Conservation (phyloP, 2,888 invertebrate species). For the Campoletis raptor region DNA sequence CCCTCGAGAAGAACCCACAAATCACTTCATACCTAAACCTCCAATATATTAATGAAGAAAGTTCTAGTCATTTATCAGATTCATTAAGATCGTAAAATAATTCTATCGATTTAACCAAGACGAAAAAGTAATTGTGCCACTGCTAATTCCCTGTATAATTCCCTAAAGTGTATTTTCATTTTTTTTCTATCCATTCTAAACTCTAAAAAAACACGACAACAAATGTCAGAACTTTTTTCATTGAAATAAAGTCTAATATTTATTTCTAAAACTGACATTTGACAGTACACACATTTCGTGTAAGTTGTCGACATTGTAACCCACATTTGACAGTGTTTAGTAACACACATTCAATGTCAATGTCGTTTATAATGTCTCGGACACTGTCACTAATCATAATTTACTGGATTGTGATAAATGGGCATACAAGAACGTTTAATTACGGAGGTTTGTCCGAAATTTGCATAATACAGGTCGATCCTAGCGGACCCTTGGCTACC, state of each 20-base stretch:
- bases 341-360: not conserved
- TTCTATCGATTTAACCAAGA: not conserved
- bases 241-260: too few species aligned
- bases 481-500: conserved; percentile 95
- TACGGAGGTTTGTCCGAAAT: conserved; percentile 32
- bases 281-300: too few species aligned
- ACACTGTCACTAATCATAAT: not conserved
- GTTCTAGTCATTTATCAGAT: not conserved
- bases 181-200: not conserved
- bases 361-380: not conserved
- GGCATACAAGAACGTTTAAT: conserved; percentile 11
- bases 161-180: not conserved
- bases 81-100: not conserved
- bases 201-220: not conserved
- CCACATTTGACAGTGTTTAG: too few species aligned
- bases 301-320: too few species aligned
- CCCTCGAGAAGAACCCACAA: not conserved
- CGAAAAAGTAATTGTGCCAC: not conserved
- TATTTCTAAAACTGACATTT: too few species aligned
- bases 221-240: not conserved
- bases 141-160: not conserved
- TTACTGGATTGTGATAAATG: not conserved
- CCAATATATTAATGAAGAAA: not conserved
- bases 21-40: not conserved
- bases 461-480: conserved; percentile 87